These are phyloP conservation scores for Encarsia formosa DNA, from an alignment of 2,888 invertebrate genomes.

Conservation along the genomic window DNA sequence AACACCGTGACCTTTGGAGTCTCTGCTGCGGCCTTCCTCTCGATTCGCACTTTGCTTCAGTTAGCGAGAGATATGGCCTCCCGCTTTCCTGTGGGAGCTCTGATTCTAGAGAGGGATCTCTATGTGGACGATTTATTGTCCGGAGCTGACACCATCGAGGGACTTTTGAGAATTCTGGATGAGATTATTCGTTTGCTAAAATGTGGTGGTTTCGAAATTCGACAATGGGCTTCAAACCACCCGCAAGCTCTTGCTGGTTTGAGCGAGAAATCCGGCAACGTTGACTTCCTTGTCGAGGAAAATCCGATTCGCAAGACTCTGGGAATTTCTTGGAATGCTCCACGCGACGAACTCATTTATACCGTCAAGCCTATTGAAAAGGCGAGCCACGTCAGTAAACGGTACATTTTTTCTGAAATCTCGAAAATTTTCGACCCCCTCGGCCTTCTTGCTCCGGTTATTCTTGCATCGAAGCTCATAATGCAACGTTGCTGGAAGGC, in stretches of 20 bases:
- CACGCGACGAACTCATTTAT: not conserved
- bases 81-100: slow-evolving; percentile 13
- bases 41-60: slow-evolving; percentile 16
- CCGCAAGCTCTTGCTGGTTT: not conserved
- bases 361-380: not conserved
- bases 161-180: slow-evolving; percentile 11
- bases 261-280: not conserved
- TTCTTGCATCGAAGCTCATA: no score
- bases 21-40: slow-evolving; percentile 16
- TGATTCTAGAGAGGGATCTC: slow-evolving; percentile 18
- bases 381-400: not conserved
- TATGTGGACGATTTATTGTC: slow-evolving; percentile 31
- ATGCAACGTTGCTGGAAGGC: no score
- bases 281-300: no score
- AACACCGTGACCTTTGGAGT: slow-evolving; percentile 24
- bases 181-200: not conserved
- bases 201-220: not conserved
- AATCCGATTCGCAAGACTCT: not conserved
- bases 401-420: slow-evolving; percentile 16
- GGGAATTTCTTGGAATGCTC: not conserved
- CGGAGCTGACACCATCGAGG: slow-evolving; percentile 26
- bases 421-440: slow-evolving; percentile 36
- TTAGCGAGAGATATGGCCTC: slow-evolving; percentile 24
- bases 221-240: not conserved
- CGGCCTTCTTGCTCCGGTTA: slow-evolving; percentile 30